Evolutionary conservation across 2,113 vertebrate genomes (phyloP), one percentile per base, ranked within the genome.

Genomic region (Aegithalos caudatus): DNA sequence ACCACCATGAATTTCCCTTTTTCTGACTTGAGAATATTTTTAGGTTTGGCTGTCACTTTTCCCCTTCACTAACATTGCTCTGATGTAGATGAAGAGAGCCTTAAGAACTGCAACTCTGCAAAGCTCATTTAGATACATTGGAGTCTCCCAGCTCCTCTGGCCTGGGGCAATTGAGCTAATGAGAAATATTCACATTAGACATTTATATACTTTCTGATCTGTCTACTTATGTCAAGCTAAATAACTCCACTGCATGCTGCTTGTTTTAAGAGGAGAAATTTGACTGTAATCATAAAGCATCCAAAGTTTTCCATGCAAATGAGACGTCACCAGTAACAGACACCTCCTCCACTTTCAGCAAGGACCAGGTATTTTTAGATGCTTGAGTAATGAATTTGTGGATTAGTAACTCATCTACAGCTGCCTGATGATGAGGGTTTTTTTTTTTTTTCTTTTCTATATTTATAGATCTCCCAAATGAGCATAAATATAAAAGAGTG

Each of bases 301-400:
- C 74, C 78, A 91, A 57, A 44, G 28, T 90, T 79, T 76, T 65
- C 70, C 44, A 69, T 47, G 62, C 70, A 89, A 95, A 95, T 67
- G 53, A 69, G 56, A 64, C 45, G 83, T 56, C 70, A 44, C 48
- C 65, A 69, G 44, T 47, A 92, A 60, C 67, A 93, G 77, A 73
- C 73, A 51, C 91, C 77, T 92, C n/a, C n/a, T n/a, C 81, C 91
- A 40, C 92, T 80, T 92, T 78, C 92, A 86, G 88, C 76, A 93
- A 90, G 51, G 64, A 79, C 47, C 64, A 92, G 48, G 60, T 95
- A 95, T 97, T 94, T 97, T 95, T 96, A 96, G 88, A 86, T 11
- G 13, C 86, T 54, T 96, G 71, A 91, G 94, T 95, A 96, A 96
- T 88, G 81, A 91, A 94, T 92, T 74, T 92, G 76, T 74, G 82